Base-by-base conservation (phyloP, 2,888 invertebrate genomes). In the Metalampra italica region DNA sequence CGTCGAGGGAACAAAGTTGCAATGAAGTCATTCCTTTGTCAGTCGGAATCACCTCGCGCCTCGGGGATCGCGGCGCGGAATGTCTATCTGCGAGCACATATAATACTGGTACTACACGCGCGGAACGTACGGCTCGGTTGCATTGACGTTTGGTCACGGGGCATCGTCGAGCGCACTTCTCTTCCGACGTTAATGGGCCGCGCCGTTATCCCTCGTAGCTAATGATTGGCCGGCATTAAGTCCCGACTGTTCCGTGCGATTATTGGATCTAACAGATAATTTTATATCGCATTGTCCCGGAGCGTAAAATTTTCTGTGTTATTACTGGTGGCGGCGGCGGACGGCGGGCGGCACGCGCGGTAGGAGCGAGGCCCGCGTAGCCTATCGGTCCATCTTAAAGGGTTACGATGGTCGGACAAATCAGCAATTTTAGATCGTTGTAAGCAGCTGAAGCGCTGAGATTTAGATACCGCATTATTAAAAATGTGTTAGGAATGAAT, bases 201-300 rank as follows among this genome's bases (percentile, higher is more conserved):
- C 65, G 69, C 75, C 88, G 88, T 87, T 88, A 88, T 85, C 78
- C 88, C 86, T 88, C 78, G 83, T 87, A 86, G 88, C 83, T 90
- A 89, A 90, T 90, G 89, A 90, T 89, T 88, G 89, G 82, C 87
- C 82, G 78, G 86, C 86, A 90, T 90, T 87, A 89, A 84, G 82
- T 81, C 84, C 74, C 75, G 83, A 71, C 86, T 79, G 87, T 85
- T 83, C 83, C 78, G 78, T 85, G 85, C 87, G 88, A 89, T 89
- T 88, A 89, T 88, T 89, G 89, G 89, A 86, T 88, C 89, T 87
- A 88, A 86, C 88, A 86, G 89, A 88, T 89, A 88, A 89, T 89
- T 89, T 88, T 86, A 88, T 85, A 86, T 87, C 81, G 87, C 81
- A 89, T 88, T 89, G 89, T 89, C 89, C 89, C 70, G 86, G 84